Evolutionary conservation across 1,140 invertebrate genomes (phyloP), one percentile per base, ranked within the genome.

Genomic region (Daktulosphaira vitifoliae): DNA sequence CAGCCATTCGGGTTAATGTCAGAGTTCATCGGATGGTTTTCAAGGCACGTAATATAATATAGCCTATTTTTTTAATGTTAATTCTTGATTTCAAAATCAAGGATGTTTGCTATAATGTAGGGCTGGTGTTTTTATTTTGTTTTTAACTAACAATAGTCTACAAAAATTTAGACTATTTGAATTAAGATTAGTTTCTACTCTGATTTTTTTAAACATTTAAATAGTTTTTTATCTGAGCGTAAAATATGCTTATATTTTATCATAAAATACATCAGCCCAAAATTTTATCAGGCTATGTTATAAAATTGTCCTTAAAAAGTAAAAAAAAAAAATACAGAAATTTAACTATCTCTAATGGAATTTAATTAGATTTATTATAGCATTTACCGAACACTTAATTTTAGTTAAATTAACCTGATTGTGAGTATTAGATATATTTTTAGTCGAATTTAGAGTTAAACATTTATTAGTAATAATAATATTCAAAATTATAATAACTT

Each of bases 1-100:
- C 56, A 62, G 56, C 56, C 56, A 39, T 37, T 62, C 42, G 56
- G 26, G 56, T 62, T 62, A 62, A 62, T 62, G 56, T 62, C 42
- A 62, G 56, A 62, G 56, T 39, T 46, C 56, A 13, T 62, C 56
- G 56, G 56, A 62, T 46, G 39, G 44, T 46, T 46, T 59, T 62
- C 56, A 46, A 62, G 56, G 56, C 56, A 62, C 56, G 56, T 62
- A 62, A 62, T 62, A 62, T 62, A 62, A 48, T 48, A 62, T 62
- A 62, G 56, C 56, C 56, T 23, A 48, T 62, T 62, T 25, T 44
- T 44, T n/a, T 62, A 46, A 29, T 62, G 25, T 62, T 9, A 13
- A 20, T 48, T 62, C 56, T 62, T 62, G 56, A 33, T 62, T 5
- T 44, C 4, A 6, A 44, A 44, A 29, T 62, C 56, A 62, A 62